These are phyloP conservation scores for Digitonthophagus gazella DNA, from an alignment of 2,888 invertebrate species.

Conservation along the genomic window DNA sequence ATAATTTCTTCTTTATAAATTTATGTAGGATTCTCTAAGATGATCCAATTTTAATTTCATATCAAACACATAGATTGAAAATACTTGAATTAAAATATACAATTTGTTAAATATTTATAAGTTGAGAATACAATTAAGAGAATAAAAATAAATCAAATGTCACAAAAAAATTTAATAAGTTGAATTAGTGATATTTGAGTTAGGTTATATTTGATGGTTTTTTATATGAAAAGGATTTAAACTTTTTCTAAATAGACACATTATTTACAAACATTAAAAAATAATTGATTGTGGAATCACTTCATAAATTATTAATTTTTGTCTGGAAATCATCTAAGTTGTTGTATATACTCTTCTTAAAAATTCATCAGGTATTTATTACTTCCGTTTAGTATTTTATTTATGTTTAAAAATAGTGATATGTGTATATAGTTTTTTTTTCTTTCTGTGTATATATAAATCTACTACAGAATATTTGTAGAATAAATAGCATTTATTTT, in stretches of 20 bases:
- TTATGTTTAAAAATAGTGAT: slow-evolving; percentile 1
- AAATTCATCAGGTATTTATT: slow-evolving; percentile 4
- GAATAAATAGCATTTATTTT: slow-evolving; percentile 17
- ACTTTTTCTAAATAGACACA: no score
- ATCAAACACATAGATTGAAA: no score
- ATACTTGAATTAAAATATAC: no score
- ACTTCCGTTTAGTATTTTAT: slow-evolving; percentile 3
- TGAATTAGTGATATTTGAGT: neutral
- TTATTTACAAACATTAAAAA: no score
- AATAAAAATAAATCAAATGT: slow-evolving; percentile 1
- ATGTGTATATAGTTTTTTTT: slow-evolving; percentile 13
- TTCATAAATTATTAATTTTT: no score
- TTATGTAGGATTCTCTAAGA: no score
- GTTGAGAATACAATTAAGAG: no score
- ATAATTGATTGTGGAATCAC: no score
- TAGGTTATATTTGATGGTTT: neutral
- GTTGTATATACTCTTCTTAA: neutral
- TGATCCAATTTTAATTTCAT: no score
- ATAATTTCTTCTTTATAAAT: no score
- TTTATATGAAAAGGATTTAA: neutral
- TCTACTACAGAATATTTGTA: neutral
- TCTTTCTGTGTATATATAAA: slow-evolving; percentile 1
- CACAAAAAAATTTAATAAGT: neutral
- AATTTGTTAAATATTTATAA: no score
- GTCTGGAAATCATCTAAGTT: no score